These are phyloP conservation scores for Aldrovandia affinis DNA, from an alignment of 2,797 vertebrate genomes.

Conservation along the genomic window DNA sequence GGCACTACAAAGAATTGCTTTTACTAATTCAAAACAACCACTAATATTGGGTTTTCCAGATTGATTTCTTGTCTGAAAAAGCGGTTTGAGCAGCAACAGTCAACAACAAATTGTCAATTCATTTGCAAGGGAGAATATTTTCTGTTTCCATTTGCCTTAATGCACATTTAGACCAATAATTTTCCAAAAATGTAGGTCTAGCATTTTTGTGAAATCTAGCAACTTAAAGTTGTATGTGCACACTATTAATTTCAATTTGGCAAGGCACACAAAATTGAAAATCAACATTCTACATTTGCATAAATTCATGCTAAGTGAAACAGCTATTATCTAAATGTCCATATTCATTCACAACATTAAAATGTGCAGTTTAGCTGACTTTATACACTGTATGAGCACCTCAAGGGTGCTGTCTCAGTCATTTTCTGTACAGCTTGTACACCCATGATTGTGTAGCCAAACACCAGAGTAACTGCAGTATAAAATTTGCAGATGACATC, in stretches of 20 bases:
- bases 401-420: too few species aligned
- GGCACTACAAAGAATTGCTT: too few species aligned
- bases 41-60: too few species aligned
- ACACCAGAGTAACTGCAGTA: too few species aligned
- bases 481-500: too few species aligned
- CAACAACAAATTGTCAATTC: too few species aligned
- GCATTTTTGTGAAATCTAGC: not conserved
- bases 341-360: not conserved
- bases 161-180: not conserved
- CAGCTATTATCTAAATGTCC: not conserved
- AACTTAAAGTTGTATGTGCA: not conserved
- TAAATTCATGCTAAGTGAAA: not conserved
- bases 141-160: not conserved
- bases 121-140: not conserved
- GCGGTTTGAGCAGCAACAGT: too few species aligned
- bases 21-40: too few species aligned
- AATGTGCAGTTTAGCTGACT: not conserved
- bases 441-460: too few species aligned
- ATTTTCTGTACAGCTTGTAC: too few species aligned
- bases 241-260: not conserved
- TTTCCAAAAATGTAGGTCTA: too few species aligned
- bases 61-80: too few species aligned
- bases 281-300: not conserved
- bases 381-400: not conserved
- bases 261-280: not conserved